Evolutionary conservation across 2,888 invertebrate genomes (phyloP), one percentile per base, ranked within the genome.

Genomic region (Aphidius colemani): DNA sequence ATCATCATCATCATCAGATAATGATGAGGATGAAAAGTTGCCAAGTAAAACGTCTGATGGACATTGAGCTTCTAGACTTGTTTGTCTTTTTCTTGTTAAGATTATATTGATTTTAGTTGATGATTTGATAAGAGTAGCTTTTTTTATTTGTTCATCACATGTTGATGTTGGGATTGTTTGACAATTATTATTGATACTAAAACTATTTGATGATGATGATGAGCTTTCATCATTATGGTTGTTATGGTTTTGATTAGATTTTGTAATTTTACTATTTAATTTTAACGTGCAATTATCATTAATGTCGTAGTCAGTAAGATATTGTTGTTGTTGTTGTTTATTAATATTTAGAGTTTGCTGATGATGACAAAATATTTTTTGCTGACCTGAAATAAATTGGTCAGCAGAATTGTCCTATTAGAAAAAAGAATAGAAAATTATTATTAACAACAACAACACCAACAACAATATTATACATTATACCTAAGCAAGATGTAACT

Each of bases 401-500:
- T 9, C 11, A 53, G 53, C 11, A 18, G 13, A 18, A 18, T 18
- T 18, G 13, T 18, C 13, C 13, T 18, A 18, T 2, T 18, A 18
- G 13, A 18, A 18, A 18, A 18, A n/a, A n/a, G n/a, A n/a, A n/a
- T n/a, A n/a, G n/a, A n/a, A n/a, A n/a, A n/a, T n/a, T n/a, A n/a
- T n/a, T n/a, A n/a, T n/a, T n/a, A n/a, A n/a, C n/a, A n/a, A n/a
- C n/a, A n/a, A n/a, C n/a, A n/a, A n/a, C n/a, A n/a, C n/a, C n/a
- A n/a, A n/a, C n/a, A n/a, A n/a, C n/a, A n/a, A n/a, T n/a, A n/a
- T n/a, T n/a, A n/a, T n/a, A n/a, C n/a, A n/a, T n/a, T n/a, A n/a
- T n/a, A 18, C 13, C 13, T 18, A 18, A 78, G 78, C 71, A 67
- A 80, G 75, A 58, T 80, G 79, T 46, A 80, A 74, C 65, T 72